Conservation (phyloP, 1,140 invertebrate species). For the Eubasilissa regina region DNA sequence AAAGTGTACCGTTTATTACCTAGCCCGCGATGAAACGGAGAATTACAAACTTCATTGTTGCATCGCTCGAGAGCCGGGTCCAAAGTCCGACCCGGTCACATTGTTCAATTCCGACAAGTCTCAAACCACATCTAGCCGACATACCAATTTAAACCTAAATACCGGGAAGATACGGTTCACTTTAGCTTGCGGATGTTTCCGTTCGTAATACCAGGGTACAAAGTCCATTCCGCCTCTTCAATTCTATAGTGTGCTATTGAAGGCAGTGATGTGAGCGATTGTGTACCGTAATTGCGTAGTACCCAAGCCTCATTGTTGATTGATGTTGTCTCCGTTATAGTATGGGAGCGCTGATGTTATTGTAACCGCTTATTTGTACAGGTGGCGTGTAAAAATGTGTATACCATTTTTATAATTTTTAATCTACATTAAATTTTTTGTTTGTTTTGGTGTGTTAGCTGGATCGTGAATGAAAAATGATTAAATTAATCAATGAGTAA, state of each 20-base stretch:
- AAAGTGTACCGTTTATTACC: conserved; percentile 25
- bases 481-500: too few relatives aligned
- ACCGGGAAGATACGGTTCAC: background rate
- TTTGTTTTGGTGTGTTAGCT: too few relatives aligned
- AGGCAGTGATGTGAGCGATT: conserved; percentile 2
- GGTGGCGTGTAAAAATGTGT: conserved; percentile 20
- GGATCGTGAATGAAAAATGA: too few relatives aligned
- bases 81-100: conserved; percentile 37
- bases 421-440: too few relatives aligned
- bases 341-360: conserved; percentile 2
- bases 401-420: background rate
- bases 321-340: background rate
- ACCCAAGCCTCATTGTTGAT: background rate
- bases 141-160: background rate
- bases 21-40: conserved; percentile 13
- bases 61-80: conserved; percentile 40
- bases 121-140: background rate
- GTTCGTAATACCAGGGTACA: conserved; percentile 10
- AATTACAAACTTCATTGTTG: conserved; percentile 48
- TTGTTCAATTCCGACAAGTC: conserved; percentile 4
- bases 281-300: background rate
- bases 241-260: background rate
- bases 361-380: conserved; percentile 25
- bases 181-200: background rate
- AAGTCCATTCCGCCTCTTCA: conserved; percentile 8